phyloP scores from a whole-genome alignment of 2,113 vertebrate species.

The Lagopus leucura region DNA sequence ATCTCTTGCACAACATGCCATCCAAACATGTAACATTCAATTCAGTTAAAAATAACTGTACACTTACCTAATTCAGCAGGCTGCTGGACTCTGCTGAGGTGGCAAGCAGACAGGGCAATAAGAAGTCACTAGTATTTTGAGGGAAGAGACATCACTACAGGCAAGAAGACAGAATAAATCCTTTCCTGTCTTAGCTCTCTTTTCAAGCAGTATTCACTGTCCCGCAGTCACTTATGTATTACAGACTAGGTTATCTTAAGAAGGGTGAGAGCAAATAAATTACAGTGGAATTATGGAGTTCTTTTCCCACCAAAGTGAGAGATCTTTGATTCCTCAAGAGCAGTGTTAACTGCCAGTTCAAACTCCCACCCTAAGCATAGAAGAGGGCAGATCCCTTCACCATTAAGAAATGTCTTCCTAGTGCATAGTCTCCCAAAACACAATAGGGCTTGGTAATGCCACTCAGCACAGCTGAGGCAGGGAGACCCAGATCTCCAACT shows the following conservation, averaged over 20 bases:
- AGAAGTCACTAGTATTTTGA: not conserved
- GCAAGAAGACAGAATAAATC: not conserved
- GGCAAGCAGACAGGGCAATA: conserved; percentile 17
- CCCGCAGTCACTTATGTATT: not conserved
- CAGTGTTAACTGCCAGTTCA: not conserved
- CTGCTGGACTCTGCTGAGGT: conserved; percentile 8
- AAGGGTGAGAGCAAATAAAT: not conserved
- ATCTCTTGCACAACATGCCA: conserved; percentile 61
- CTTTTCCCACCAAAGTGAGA: not conserved
- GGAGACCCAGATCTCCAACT: not conserved
- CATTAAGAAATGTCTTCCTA: not conserved
- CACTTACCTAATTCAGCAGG: conserved; percentile 57
- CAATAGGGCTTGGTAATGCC: not conserved
- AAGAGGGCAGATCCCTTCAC: not conserved
- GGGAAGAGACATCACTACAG: not conserved
- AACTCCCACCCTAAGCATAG: not conserved
- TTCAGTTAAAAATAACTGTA: conserved; percentile 63
- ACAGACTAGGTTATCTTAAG: not conserved
- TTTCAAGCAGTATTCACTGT: not conserved
- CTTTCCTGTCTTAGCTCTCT: not conserved
- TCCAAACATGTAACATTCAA: conserved; percentile 22
- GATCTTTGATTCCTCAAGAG: not conserved
- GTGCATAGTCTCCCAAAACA: not conserved
- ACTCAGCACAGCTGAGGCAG: accelerated
- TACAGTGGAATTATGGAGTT: not conserved